Evolutionary conservation across 1,140 invertebrate species (phyloP), one percentile per base, ranked within the genome.

Genomic region (Drosophila sproati): DNA sequence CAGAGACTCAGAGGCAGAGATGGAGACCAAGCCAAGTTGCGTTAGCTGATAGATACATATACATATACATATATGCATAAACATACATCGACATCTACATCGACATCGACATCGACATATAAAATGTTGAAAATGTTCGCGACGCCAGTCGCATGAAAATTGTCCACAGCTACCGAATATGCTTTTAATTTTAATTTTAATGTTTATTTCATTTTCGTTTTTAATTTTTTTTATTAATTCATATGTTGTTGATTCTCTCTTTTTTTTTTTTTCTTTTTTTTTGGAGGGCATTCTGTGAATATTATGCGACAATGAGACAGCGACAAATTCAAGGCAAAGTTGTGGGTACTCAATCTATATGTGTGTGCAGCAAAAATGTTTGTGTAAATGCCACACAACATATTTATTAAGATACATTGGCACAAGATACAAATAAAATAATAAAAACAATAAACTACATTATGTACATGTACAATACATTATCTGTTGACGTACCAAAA

Each of bases 401-500:
- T 68, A 73, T 73, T 69, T 68, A 69, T 73, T 54, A 60, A 68
- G 61, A 80, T 79, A 76, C 78, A 73, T 56, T 52, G 78, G 41
- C 55, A 71, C 59, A 71, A 64, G 66, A 67, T 29, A 43, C 2
- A 55, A 29, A 45, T 32, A 56, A 0, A 35, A 31, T 34, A 37
- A 51, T 5, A 69, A 51, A 52, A 57, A 39, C 34, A 64, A 50
- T 56, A 50, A 67, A 73, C 60, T 73, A 73, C 47, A 68, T 28
- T 67, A 52, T 54, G 50, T 63, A 63, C 62, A 82, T 82, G 79
- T 82, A 63, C 62, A 85, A 80, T 74, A 80, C 73, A 88, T 88
- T 80, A 88, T 80, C 85, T 88, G 69, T 88, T 89, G 85, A 88
- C 83, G 85, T 88, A 88, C 83, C 82, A 69, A 39, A 83, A 73